phyloP scores from a whole-genome alignment of 1,140 invertebrate species.

The Pseudomyrmex concolor region DNA sequence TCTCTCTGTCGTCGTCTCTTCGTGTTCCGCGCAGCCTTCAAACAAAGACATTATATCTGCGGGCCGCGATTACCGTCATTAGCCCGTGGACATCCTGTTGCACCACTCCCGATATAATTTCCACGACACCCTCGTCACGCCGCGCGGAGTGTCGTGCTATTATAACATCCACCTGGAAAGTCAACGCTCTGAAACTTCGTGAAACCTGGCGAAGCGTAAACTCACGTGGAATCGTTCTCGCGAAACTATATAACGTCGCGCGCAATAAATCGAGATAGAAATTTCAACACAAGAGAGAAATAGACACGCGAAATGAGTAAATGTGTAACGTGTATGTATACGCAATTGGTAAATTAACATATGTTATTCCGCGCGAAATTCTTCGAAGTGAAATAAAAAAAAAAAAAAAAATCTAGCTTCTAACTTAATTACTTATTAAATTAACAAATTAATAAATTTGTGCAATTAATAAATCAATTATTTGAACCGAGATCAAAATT shows the following conservation, averaged over 20 bases:
- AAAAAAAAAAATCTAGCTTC: no score
- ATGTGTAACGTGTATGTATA: no score
- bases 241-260: neutral
- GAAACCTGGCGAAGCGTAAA: slow-evolving; percentile 12
- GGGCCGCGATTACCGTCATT: slow-evolving; percentile 74
- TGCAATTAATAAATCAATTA: no score
- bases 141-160: slow-evolving; percentile 41
- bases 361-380: no score
- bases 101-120: slow-evolving; percentile 67
- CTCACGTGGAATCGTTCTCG: slow-evolving; percentile 4
- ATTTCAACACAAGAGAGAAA: slow-evolving; percentile 1
- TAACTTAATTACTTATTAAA: no score
- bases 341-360: no score
- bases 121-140: slow-evolving; percentile 50
- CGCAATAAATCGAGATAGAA: neutral
- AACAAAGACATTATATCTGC: slow-evolving; percentile 77
- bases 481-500: no score
- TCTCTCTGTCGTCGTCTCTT: slow-evolving; percentile 2
- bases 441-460: no score
- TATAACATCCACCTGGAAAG: slow-evolving; percentile 53
- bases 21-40: slow-evolving; percentile 17
- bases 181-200: slow-evolving; percentile 14
- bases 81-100: slow-evolving; percentile 71
- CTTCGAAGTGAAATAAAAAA: no score
- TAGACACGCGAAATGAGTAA: neutral